These are phyloP conservation scores for Trichosurus vulpecula DNA, from an alignment of 2,797 vertebrate species.

Conservation along the genomic window DNA sequence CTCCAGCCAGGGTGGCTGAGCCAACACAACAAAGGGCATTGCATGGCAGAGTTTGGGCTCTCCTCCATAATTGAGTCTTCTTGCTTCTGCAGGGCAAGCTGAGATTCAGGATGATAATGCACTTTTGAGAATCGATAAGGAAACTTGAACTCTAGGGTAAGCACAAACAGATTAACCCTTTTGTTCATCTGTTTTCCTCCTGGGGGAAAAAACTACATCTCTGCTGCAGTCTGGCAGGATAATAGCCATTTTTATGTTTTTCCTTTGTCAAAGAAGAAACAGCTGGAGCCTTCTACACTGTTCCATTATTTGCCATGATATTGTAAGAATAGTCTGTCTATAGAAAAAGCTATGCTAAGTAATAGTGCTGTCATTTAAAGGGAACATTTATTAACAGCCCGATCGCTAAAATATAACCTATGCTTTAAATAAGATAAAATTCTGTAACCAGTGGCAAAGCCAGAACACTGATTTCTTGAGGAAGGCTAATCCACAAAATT, in stretches of 20 bases:
- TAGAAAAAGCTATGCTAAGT: conserved; percentile 61
- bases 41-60: conserved; percentile 64
- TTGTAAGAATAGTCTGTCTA: conserved; percentile 28
- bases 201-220: conserved; percentile 52
- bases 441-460: conserved; percentile 49
- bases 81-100: conserved; percentile 69
- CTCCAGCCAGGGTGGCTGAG: conserved; percentile 4
- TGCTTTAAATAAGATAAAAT: conserved; percentile 42
- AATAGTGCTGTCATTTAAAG: conserved; percentile 19
- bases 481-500: conserved; percentile 10
- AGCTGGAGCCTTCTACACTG: conserved; percentile 38
- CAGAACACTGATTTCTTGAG: conserved; percentile 47
- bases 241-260: conserved; percentile 39
- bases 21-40: conserved; percentile 67
- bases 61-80: conserved; percentile 69
- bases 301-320: conserved; percentile 24
- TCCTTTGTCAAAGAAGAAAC: conserved; percentile 33
- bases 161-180: conserved; percentile 51
- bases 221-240: conserved; percentile 10
- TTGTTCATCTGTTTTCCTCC: conserved; percentile 53
- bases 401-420: conserved; percentile 32
- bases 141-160: conserved; percentile 50
- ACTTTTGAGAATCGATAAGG: conserved; percentile 66
- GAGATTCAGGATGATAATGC: conserved; percentile 47
- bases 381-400: conserved; percentile 48